phyloP scores from a whole-genome alignment of 92 coral and sea anemone genomes.

The Blastomussa wellsi region DNA sequence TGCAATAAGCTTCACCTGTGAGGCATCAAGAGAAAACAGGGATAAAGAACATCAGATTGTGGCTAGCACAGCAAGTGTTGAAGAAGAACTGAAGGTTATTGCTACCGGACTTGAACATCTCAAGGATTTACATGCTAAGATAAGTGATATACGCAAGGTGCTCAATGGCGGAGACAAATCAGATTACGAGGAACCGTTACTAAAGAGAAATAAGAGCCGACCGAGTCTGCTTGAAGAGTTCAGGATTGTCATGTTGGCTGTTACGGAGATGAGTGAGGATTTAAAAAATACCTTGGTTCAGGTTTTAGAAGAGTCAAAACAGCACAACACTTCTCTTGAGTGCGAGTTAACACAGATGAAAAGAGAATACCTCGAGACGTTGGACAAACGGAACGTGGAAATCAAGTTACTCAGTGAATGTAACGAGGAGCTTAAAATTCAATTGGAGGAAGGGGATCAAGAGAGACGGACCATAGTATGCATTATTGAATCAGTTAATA shows the following conservation, averaged over 20 bases:
- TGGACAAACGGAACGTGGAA: constrained; percentile 3
- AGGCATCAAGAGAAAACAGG: not conserved
- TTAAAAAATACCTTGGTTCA: not conserved
- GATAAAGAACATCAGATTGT: not conserved
- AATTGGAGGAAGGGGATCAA: constrained; percentile 11
- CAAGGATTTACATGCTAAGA: constrained; percentile 5
- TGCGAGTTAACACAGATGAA: not conserved
- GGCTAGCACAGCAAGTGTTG: not conserved
- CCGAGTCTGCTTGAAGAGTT: not conserved
- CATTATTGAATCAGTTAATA: not conserved
- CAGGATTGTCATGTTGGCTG: not conserved
- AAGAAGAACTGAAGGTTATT: not conserved
- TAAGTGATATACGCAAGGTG: not conserved
- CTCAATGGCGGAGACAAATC: not conserved
- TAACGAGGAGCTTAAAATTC: constrained; percentile 18
- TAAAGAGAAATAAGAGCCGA: no score
- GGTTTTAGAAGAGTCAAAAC: not conserved
- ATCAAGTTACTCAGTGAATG: not conserved
- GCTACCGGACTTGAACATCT: constrained; percentile 8
- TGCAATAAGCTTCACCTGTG: not conserved
- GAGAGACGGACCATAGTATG: not conserved
- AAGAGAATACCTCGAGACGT: not conserved
- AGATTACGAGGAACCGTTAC: not conserved
- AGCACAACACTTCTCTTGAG: not conserved
- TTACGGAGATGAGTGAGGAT: constrained; percentile 16